Base-by-base conservation (phyloP, 2,797 vertebrate species). In the Furcifer pardalis region DNA sequence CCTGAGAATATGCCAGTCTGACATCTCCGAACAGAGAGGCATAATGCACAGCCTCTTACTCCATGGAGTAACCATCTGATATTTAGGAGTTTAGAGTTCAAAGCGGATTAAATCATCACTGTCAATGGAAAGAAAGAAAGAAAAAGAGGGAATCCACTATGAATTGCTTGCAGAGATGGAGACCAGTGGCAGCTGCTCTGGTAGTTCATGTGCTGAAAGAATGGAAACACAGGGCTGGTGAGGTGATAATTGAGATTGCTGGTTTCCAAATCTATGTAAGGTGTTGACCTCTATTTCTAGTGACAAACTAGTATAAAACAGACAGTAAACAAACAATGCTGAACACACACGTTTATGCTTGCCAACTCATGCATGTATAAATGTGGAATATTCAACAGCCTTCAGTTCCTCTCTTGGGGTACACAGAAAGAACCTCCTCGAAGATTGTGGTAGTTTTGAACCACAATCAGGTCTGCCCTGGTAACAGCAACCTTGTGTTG, bases 61-160 rank as follows among this genome's bases (percentile, higher is more conserved):
- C 35, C 5, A 7, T 32, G 40, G 72, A 66, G n/a, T 35, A 9
- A 30, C 63, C 63, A 69, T 59, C 73, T 59, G 74, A 83, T 83
- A 83, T 77, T 77, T 83, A 44, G 62, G 80, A 82, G 68, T 62
- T 42, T 59, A 63, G 46, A 83, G 63, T 77, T 77, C 63, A 77
- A 49, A 62, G 83, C 30, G 35, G 83, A 79, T 83, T 83, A 77
- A 69, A 83, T 83, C 62, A 83, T 77, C 74, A 23, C 46, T 8
- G 19, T 49, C 82, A 69, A 77, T 66, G 46, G 7, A 23, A 1
- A 7, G 9, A 23, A 23, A 4, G 56, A 40, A 4, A 19, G 5
- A 30, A 30, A 9, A 1, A n/a, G 1, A 12, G 19, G 42, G 7
- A 2, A 1, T 6, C 37, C 81, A 75, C 69, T 40, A 74, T 37